Base-by-base conservation (phyloP, 1,140 invertebrate species). In the Nomia melanderi region DNA sequence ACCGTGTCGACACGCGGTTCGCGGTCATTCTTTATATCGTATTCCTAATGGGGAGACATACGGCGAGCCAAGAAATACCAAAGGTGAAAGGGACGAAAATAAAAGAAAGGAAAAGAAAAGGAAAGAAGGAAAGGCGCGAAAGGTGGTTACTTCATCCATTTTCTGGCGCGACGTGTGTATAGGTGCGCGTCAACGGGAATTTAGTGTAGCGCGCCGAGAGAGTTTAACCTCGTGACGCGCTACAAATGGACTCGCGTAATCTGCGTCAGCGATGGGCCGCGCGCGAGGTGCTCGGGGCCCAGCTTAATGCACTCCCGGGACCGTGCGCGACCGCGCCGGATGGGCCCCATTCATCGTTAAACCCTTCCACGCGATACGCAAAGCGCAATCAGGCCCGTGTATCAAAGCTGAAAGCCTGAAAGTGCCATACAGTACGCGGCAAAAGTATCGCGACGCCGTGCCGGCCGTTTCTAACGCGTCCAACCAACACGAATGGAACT, bases 171-270 rank as follows among this genome's bases (percentile, higher is more conserved):
- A 44, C 11, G 29, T 75, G 66, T 57, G 20, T 67, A 44, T 47
- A 59, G n/a, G 39, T 14, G 7, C 39, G 17, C 73, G 39, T 67
- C 73, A 57, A 27, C 50, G 57, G 29, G 73, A 75, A 75, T 75
- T 75, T 75, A 67, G 73, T 67, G 66, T 12, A 67, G 39, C 64
- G 3, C 33, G 47, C 11, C 14, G 41, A 11, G 25, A 14, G 62
- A 36, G 62, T 63, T 67, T 33, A 67, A 59, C n/a, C 63, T 67
- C 53, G 39, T 14, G 53, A 67, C 29, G 73, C 64, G n/a, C 29
- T n/a, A n/a, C n/a, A 69, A 76, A 76, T 76, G 64, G 54, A 47
- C 73, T 69, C 62, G 29, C 64, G 64, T 69, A 76, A 76, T 76
- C 73, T 76, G 39, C 29, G 36, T 33, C 39, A 8, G 23, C 73